A percentile compares a stretch with the other conserved stretches of the same genome.
Evolutionary conservation across 64 coral and sea anemone species (phyloP).

Genomic region (Hydrozoanthus tunicans): DNA sequence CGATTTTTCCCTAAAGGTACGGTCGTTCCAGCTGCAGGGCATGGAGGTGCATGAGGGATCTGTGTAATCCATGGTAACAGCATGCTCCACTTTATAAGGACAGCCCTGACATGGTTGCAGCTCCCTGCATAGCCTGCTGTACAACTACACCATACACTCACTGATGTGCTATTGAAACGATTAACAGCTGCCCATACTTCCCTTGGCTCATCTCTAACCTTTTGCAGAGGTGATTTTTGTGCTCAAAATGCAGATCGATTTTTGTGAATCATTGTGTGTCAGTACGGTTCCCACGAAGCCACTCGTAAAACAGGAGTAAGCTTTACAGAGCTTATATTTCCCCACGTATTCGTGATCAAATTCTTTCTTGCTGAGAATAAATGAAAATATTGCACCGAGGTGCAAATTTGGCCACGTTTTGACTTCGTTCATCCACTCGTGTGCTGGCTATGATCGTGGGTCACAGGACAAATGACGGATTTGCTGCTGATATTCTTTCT

Average conservation of each 20-base stretch:
- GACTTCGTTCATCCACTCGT: constrained; percentile 8
- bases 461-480: constrained; percentile 35
- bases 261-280: not conserved
- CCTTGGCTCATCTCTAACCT: constrained; percentile 8
- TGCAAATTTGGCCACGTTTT: constrained; percentile 36
- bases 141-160: constrained; percentile 21
- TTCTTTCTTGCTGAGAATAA: constrained; percentile 30
- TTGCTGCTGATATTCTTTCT: constrained; percentile 19
- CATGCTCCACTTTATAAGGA: not conserved
- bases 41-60: not conserved
- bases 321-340: constrained; percentile 36
- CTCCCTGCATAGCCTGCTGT: constrained; percentile 7
- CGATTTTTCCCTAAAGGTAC: not conserved
- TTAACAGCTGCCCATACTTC: constrained; percentile 23
- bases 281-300: constrained; percentile 29
- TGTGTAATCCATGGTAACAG: not conserved
- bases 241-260: not conserved
- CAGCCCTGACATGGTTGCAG: not conserved
- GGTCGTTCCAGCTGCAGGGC: constrained; percentile 1
- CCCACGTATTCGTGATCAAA: constrained; percentile 36
- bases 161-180: not conserved
- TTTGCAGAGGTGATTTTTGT: constrained; percentile 2
- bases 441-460: constrained; percentile 3
- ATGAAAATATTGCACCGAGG: constrained; percentile 21
- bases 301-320: constrained; percentile 36